These are phyloP conservation scores for human DNA, from an alignment of 2,113 vertebrate genomes.

Conservation along the genomic window DNA sequence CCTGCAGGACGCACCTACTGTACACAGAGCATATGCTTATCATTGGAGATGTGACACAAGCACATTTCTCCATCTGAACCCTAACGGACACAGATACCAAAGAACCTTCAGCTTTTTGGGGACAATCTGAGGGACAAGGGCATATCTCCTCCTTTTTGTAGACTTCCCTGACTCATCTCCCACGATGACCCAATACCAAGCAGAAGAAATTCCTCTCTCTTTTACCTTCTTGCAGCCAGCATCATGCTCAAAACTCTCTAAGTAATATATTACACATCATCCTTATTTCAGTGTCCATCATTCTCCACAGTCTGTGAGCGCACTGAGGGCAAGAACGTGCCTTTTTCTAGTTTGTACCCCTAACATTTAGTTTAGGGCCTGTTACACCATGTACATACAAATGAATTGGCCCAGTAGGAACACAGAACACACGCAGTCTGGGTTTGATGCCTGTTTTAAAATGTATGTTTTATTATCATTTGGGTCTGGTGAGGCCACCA, in stretches of 20 bases:
- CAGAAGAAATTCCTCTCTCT: neutral
- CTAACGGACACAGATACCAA: rapidly evolving
- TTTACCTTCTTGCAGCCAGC: neutral
- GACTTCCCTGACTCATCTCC: neutral
- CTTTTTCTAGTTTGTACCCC: neutral
- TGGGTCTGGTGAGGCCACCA: neutral
- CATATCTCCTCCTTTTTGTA: neutral
- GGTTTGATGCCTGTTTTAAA: neutral
- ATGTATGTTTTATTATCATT: neutral
- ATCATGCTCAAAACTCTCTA: neutral
- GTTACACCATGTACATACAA: no score
- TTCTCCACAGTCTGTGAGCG: neutral
- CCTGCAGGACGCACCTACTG: rapidly evolving
- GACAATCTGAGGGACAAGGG: neutral
- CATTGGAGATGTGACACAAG: neutral
- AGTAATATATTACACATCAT: neutral
- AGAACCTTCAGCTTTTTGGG: neutral
- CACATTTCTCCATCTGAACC: rapidly evolving
- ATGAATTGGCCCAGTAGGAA: no score
- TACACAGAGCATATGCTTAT: rapidly evolving
- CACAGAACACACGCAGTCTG: neutral
- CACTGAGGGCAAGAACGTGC: neutral
- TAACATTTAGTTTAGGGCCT: neutral
- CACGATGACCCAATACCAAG: neutral
- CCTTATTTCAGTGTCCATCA: neutral